These are phyloP conservation scores for Spheniscus humboldti DNA, from an alignment of 2,797 vertebrate species.

Conservation along the genomic window DNA sequence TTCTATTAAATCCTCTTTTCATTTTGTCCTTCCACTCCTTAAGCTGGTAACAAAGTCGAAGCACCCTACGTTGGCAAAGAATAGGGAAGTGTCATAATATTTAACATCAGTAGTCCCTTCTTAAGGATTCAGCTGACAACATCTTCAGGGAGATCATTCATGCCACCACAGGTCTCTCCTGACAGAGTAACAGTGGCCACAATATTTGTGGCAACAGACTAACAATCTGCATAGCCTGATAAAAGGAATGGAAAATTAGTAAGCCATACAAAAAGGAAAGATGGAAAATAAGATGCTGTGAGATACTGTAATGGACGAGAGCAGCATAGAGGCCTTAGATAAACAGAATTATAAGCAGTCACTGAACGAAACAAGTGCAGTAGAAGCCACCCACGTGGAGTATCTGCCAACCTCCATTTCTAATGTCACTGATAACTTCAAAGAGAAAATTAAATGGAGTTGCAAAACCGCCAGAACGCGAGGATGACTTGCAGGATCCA, in stretches of 20 bases:
- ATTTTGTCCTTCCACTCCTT: neutral
- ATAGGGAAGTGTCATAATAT: neutral
- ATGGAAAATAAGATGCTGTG: neutral
- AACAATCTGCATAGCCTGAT: neutral
- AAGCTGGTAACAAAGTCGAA: neutral
- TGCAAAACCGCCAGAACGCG: neutral
- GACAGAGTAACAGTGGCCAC: neutral
- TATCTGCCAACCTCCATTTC: conserved; percentile 43
- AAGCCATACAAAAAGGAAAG: neutral
- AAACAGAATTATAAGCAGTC: conserved; percentile 11
- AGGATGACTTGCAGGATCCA: conserved; percentile 62
- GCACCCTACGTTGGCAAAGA: neutral
- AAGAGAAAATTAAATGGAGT: conserved; percentile 55
- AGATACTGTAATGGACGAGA: neutral
- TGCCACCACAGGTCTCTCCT: neutral
- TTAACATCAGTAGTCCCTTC: neutral
- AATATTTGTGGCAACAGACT: neutral
- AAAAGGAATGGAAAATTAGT: neutral
- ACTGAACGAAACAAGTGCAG: conserved; percentile 25
- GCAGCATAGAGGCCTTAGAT: neutral
- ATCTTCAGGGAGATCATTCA: neutral
- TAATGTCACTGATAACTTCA: conserved; percentile 54
- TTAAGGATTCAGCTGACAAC: neutral
- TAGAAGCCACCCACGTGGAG: conserved; percentile 13
- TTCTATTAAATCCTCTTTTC: neutral